Percentiles rank a stretch among this genome's conserved stretches.
Conservation (phyloP, 2,113 vertebrate genomes). For the Oplegnathus fasciatus region DNA sequence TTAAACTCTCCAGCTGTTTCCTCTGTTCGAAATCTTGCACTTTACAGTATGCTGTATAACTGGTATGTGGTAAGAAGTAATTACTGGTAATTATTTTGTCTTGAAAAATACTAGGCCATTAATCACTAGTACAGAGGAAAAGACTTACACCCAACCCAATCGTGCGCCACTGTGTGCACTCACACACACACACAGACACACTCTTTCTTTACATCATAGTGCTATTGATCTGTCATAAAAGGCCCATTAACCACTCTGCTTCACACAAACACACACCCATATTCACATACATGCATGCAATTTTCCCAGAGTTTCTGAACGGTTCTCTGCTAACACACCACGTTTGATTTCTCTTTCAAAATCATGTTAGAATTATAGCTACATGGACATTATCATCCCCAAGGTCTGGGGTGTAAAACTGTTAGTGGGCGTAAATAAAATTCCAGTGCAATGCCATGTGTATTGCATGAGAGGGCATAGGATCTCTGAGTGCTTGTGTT, state of each 20-base stretch:
- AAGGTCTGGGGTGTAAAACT: slow-evolving; percentile 75
- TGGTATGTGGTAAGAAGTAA: slow-evolving; percentile 22
- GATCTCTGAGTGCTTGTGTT: slow-evolving; percentile 72
- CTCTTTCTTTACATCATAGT: slow-evolving; percentile 48
- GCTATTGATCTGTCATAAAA: slow-evolving; percentile 61
- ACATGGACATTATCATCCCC: slow-evolving; percentile 69
- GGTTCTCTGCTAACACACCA: slow-evolving; percentile 19
- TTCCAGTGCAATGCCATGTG: slow-evolving; percentile 70
- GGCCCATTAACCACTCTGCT: slow-evolving; percentile 42
- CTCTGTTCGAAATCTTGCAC: not conserved
- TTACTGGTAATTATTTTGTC: slow-evolving; percentile 48
- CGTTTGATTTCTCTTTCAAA: slow-evolving; percentile 66
- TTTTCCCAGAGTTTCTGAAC: slow-evolving; percentile 46
- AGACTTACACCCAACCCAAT: slow-evolving; percentile 6
- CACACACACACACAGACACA: not conserved
- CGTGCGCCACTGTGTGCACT: not conserved
- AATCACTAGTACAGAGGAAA: not conserved
- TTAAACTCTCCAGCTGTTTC: slow-evolving; percentile 23
- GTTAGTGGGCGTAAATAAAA: slow-evolving; percentile 75
- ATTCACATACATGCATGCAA: slow-evolving; percentile 23
- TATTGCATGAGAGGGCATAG: slow-evolving; percentile 68
- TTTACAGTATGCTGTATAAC: not conserved
- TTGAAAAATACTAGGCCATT: slow-evolving; percentile 28
- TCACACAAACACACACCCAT: slow-evolving; percentile 40
- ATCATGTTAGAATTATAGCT: slow-evolving; percentile 71